Percentiles rank a stretch among this genome's conserved stretches.
These are phyloP conservation scores for Athene cunicularia DNA, from an alignment of 2,113 vertebrate genomes.

Conservation along the genomic window DNA sequence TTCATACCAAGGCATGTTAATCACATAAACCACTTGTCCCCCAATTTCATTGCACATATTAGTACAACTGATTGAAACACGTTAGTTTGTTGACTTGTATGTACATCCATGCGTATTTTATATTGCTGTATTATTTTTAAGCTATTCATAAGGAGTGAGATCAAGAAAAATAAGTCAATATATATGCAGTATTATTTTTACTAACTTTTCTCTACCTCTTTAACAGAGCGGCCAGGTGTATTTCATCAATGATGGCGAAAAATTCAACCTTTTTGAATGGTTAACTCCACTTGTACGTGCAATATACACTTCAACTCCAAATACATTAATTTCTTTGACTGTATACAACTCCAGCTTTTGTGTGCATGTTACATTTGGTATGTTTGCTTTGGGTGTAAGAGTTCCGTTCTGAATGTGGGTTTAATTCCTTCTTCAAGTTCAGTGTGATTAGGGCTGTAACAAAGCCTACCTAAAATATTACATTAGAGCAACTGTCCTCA, in stretches of 20 bases:
- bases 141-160: background rate
- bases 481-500: background rate
- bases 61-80: background rate
- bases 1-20: background rate
- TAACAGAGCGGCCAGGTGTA: conserved; percentile 91
- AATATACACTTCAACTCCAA: background rate
- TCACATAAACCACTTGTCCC: background rate
- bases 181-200: background rate
- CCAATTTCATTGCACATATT: background rate
- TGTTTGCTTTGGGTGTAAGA: background rate
- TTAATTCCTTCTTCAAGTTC: background rate
- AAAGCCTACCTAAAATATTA: background rate
- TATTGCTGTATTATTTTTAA: background rate
- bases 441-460: background rate
- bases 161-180: background rate
- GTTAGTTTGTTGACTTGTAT: background rate
- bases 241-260: conserved; percentile 92
- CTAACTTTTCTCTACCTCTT: conserved; percentile 8
- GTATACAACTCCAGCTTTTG: background rate
- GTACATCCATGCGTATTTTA: background rate
- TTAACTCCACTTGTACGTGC: conserved; percentile 89
- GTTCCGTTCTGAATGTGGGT: background rate
- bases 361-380: background rate
- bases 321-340: background rate
- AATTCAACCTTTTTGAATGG: conserved; percentile 93